Evolutionary conservation across 2,888 invertebrate species (phyloP).

Genomic region (Danaus chrysippus): DNA sequence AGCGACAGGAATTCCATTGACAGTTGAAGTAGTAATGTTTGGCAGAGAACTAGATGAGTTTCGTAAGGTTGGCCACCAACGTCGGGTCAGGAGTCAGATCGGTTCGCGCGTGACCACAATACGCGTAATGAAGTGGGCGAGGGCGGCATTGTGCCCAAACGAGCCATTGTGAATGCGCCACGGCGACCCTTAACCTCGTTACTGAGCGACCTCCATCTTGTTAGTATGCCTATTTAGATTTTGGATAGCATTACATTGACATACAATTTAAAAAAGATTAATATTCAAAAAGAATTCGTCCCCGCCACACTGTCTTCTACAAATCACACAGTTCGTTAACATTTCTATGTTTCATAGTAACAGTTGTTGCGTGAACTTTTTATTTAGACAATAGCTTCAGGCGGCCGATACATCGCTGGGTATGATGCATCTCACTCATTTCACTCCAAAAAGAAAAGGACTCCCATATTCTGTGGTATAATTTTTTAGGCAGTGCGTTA

Average conservation of each 20-base stretch:
- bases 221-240: constrained; percentile 33
- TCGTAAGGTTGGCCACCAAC: constrained; percentile 47
- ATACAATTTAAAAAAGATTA: too few relatives aligned
- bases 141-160: constrained; percentile 74
- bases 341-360: constrained; percentile 40
- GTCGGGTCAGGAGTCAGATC: constrained; percentile 57
- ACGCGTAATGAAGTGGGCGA: constrained; percentile 77
- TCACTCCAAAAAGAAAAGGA: constrained; percentile 45
- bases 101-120: constrained; percentile 59
- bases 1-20: too few relatives aligned
- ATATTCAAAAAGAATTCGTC: too few relatives aligned
- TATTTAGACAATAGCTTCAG: constrained; percentile 55
- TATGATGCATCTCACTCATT: constrained; percentile 14
- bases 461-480: constrained; percentile 61
- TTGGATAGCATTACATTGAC: neutral
- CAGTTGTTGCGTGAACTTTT: constrained; percentile 69
- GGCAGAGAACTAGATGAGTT: constrained; percentile 21
- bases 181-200: constrained; percentile 67
- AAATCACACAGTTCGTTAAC: neutral
- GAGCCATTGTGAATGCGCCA: constrained; percentile 62
- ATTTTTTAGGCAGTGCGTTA: constrained; percentile 66
- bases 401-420: constrained; percentile 39
- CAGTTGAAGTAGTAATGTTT: neutral
- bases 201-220: constrained; percentile 46
- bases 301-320: neutral